These are phyloP conservation scores for Pissodes strobi DNA, from an alignment of 1,140 invertebrate species.

Conservation along the genomic window DNA sequence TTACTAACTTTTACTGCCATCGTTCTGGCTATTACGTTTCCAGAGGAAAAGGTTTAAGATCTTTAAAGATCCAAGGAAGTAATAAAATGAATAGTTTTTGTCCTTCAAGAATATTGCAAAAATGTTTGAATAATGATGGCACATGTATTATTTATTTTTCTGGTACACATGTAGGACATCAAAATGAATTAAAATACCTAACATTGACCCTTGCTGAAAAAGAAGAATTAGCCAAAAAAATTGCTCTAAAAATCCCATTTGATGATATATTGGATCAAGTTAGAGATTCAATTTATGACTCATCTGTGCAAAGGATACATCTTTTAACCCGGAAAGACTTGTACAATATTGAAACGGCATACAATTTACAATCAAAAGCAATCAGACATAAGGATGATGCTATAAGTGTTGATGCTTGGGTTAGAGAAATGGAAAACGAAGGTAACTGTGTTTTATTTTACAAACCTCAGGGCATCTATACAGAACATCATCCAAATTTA, in stretches of 20 bases:
- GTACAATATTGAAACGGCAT: too few relatives aligned
- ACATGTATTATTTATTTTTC: conserved; percentile 5
- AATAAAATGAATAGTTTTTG: conserved; percentile 25
- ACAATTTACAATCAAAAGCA: too few relatives aligned
- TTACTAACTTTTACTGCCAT: conserved; percentile 17
- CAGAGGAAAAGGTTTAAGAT: conserved; percentile 9
- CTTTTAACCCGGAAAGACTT: conserved; percentile 31
- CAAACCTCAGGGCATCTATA: too few relatives aligned
- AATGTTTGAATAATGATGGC: conserved; percentile 14
- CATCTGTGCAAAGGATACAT: conserved; percentile 26
- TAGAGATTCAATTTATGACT: conserved; percentile 5
- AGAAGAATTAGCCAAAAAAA: conserved; percentile 32
- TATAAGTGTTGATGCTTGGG: too few relatives aligned
- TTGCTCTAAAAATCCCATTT: conserved; percentile 34
- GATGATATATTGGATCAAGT: conserved; percentile 29
- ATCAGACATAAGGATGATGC: too few relatives aligned
- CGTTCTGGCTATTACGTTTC: conserved; percentile 19
- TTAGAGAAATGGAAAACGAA: conserved; percentile 12
- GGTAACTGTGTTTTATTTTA: too few relatives aligned
- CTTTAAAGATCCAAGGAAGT: conserved; percentile 18
- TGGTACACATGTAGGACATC: conserved; percentile 33
- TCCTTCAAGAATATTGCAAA: conserved; percentile 4
- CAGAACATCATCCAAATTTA: too few relatives aligned
- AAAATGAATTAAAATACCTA: conserved; percentile 30
- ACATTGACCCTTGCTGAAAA: conserved; percentile 14